Base-by-base conservation (phyloP, 2,113 vertebrate species). In the Albula goreensis region DNA sequence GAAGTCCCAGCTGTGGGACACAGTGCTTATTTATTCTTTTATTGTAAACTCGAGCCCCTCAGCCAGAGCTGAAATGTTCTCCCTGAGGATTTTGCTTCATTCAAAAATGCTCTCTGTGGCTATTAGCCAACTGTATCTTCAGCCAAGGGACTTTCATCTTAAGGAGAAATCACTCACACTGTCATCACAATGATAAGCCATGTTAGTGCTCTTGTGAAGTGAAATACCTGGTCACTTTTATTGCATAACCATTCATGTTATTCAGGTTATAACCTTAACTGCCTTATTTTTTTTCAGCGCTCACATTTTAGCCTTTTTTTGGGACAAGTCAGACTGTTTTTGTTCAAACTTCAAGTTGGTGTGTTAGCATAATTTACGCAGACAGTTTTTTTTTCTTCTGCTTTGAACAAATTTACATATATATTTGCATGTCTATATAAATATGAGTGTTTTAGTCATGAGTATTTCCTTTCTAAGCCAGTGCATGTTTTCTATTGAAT, bases 51-150 rank as follows among this genome's bases (percentile, higher is more conserved):
- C 50, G 12, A 1, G 19, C 17, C 8, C n/a, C 22, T 81, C 48
- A 80, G 51, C 22, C 22, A 52, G 51, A 25, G 13, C 50, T 53
- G 51, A 53, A 81, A 81, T 81, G 50, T n/a, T 53, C 50, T 51
- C 80, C 80, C 50, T 51, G 19, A 25, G 51, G 80, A 52, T 48
- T 53, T 53, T 11, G 51, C 80, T 52, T 81, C 22, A 81, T 19
- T 52, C 80, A 81, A 81, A 81, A 53, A 51, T 51, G 60, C 80
- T 81, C 80, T 81, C 80, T 53, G 50, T 81, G 80, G 80, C 80
- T 81, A 81, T 81, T 81, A 81, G 50, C 80, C 17, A 80, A 80
- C 78, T 50, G 78, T 9, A 50, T 79, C 31, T 48, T 79, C 49
- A 5, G 78, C 78, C 78, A 50, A 15, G 50, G 78, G 78, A 50